Base-by-base conservation (phyloP, 2,113 vertebrate species). In the Sula dactylatra region DNA sequence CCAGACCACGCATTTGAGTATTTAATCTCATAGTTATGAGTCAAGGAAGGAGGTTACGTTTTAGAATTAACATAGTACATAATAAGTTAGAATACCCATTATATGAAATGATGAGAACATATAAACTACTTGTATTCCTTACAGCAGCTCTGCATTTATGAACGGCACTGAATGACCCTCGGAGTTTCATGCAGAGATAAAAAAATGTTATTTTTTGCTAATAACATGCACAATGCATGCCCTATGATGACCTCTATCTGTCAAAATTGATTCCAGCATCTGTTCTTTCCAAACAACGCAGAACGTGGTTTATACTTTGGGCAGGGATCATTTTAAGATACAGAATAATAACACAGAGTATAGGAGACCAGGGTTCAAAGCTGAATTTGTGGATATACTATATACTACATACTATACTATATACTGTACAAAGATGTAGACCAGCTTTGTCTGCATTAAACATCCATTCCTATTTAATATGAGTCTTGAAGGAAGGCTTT, bases 141-240 rank as follows among this genome's bases (percentile, higher is more conserved):
- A 82, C 38, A 71, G 47, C 38, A 94, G 65, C 44, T 91, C 65
- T 84, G 55, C 47, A 55, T 64, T 84, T 89, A 82, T 25, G 8
- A 91, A 78, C 0, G 1, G 50, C 50, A 59, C 12, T n/a, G 56
- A 71, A 67, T 16, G 47, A 89, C 70, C 32, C 62, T 34, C 54
- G 27, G 81, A 86, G 44, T 47, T 74, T 47, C 65, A 84, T 36
- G 47, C 18, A 69, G 13, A 70, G 38, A 87, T 74, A 73, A 80
- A 49, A 54, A 95, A 91, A 77, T 20, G 45, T 24, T 88, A 38
- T 58, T 93, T 88, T 94, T 91, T 84, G 58, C 74, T 71, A 90
- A 88, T 45, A 90, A 69, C 65, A 92, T 67, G 54, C 82, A 83
- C 79, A 82, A 96, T 59, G 76, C 20, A 42, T 34, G 13, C 47